phyloP scores from a whole-genome alignment of 1,140 invertebrate species.

The Leptopilina boulardi region DNA sequence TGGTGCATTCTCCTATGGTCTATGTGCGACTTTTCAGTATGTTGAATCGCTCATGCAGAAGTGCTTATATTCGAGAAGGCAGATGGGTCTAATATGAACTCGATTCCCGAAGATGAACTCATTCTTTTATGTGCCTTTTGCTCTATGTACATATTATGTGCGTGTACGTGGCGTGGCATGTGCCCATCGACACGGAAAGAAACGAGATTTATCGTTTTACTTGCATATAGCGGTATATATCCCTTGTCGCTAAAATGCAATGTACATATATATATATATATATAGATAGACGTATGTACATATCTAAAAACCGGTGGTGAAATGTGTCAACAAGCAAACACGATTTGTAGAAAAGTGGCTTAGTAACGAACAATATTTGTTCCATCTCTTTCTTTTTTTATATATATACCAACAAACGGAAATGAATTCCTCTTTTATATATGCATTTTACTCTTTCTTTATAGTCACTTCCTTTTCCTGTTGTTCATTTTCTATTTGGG shows the following conservation, averaged over 20 bases:
- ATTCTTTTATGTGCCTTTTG: conserved; percentile 58
- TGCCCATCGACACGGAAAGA: conserved; percentile 66
- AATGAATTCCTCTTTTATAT: neutral
- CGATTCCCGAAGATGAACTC: conserved; percentile 73
- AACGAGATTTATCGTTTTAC: conserved; percentile 69
- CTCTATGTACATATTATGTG: neutral
- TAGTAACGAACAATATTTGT: conserved; percentile 22
- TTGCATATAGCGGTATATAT: conserved; percentile 40
- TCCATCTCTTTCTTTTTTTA: neutral
- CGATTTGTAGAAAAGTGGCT: conserved; percentile 30
- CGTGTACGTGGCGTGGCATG: conserved; percentile 46
- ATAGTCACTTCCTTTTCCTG: conserved; percentile 14
- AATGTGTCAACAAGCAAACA: conserved; percentile 32
- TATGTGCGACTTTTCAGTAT: conserved; percentile 50
- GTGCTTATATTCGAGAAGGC: conserved; percentile 66
- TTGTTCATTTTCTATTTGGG: neutral
- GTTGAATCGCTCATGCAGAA: conserved; percentile 66
- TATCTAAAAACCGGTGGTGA: conserved; percentile 17
- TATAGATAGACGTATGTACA: neutral
- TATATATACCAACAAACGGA: neutral
- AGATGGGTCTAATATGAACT: conserved; percentile 75
- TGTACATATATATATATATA: neutral
- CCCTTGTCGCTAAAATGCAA: conserved; percentile 37
- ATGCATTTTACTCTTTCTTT: neutral
- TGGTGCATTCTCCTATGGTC: conserved; percentile 29